Base-by-base conservation (phyloP, 2,888 invertebrate species). In the Cactoblastis cactorum region DNA sequence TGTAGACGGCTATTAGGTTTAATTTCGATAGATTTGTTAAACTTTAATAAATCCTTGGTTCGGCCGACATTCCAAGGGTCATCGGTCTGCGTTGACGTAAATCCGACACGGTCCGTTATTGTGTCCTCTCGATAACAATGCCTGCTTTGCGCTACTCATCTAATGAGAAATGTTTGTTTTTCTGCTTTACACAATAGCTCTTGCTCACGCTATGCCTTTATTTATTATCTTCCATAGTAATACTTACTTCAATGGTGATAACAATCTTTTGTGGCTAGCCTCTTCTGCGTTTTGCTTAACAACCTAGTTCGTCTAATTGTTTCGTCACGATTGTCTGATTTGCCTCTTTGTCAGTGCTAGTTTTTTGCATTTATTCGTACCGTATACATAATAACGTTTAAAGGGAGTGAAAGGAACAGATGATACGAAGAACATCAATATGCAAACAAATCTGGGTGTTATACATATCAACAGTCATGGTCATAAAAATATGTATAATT, bases 151-250 rank as follows among this genome's bases (percentile, higher is more conserved):
- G 79, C 77, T 79, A 80, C 81, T 81, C 81, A 76, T 69, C 78
- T 87, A 85, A 85, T 86, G 86, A 84, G 83, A 86, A 88, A 83
- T 87, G 84, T 86, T 88, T 86, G 86, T 84, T 86, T 77, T 87
- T 81, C 74, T 79, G 69, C 71, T 70, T 71, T 60, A 73, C 73
- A 83, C 86, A 87, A 86, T 86, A 71, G 80, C 68, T 71, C 74
- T 70, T 76, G 69, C 76, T 79, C 77, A 77, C 76, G 28, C 71
- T 74, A 74, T 69, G 71, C 76, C 75, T 77, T 80, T 77, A 77
- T 83, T 75, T 73, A 78, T 75, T 72, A 75, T 70, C 71, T 75
- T 67, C 69, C 71, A 65, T 69, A 65, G 66, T 59, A 62, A 65
- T 67, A 61, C 65, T 57, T 62, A 61, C 65, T 73, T 69, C 62